Base-by-base conservation (phyloP, 1,140 invertebrate species). In the Drosophila santomea region DNA sequence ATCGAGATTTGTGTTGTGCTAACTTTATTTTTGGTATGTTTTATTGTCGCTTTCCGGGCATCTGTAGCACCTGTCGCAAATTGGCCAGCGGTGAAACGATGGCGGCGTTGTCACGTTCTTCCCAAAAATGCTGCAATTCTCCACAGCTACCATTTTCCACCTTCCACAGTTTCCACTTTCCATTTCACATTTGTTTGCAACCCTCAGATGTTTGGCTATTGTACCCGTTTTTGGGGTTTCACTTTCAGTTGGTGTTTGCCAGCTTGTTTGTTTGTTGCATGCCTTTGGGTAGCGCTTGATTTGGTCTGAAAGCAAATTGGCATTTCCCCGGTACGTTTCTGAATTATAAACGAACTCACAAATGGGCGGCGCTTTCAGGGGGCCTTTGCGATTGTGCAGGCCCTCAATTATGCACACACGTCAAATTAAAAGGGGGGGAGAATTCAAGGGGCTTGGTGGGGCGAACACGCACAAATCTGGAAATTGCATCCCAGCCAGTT, bases 391-490 rank as follows among this genome's bases (percentile, higher is more conserved):
- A 58, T 43, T 43, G 59, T 41, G 59, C 63, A 43, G 25, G 52
- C 45, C 82, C 61, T 52, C 78, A 85, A 81, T 82, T 85, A 86
- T 85, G 82, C 78, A 73, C 58, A 80, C 59, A 73, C 56, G 47
- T 45, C 20, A 52, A 23, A 50, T 6, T 20, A 15, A 10, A 11
- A 3, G 11, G 23, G 2, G 23, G 1, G 5, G n/a, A 14, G 25
- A 2, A 39, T 2, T 32, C 4, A 5, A 7, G 23, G 41, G 15
- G 12, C 17, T 36, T 45, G 15, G 23, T 41, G 50, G 12, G 20
- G 6, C 12, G 7, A n/a, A 41, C 39, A 67, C 61, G 54, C 73
- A 75, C 47, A 75, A 75, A 75, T 74, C 61, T 75, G 51, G 12
- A 58, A 71, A 71, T 69, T 71, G 63, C 67, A 71, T 69, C 67